A percentile compares a stretch with the other conserved stretches of the same genome.
Conservation (phyloP, 1,140 invertebrate species). For the Cyphomyrmex costatus region DNA sequence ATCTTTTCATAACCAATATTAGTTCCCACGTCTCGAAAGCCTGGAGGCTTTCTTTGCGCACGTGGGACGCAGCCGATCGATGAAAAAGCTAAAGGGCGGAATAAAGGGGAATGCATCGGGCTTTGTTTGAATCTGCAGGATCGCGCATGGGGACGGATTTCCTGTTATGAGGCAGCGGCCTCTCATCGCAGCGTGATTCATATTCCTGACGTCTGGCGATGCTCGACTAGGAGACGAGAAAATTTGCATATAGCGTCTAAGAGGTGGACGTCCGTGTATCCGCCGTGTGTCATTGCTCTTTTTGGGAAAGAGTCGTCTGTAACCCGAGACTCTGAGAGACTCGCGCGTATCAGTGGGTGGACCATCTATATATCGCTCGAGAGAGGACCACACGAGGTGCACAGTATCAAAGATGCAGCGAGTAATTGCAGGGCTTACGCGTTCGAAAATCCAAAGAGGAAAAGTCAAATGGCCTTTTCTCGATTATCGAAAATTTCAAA, state of each 20-base stretch:
- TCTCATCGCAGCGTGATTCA: conserved; percentile 68
- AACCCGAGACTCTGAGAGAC: conserved; percentile 56
- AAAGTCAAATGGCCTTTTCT: background rate
- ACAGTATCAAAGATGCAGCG: background rate
- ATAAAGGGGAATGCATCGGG: conserved; percentile 32
- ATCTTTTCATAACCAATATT: background rate
- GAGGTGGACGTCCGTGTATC: conserved; percentile 35
- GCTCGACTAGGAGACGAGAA: conserved; percentile 46
- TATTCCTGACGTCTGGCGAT: conserved; percentile 29
- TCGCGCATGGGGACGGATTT: conserved; percentile 63
- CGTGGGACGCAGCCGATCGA: conserved; percentile 29
- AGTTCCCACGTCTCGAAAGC: conserved; percentile 29
- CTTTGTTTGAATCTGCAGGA: conserved; percentile 49
- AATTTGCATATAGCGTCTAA: conserved; percentile 72
- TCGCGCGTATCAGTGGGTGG: conserved; percentile 48
- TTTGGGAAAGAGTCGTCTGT: conserved; percentile 53
- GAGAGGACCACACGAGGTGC: conserved; percentile 9
- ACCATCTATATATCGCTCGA: conserved; percentile 12
- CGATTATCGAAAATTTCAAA: background rate
- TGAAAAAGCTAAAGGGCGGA: conserved; percentile 9
- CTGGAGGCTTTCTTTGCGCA: conserved; percentile 20
- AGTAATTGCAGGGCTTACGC: background rate
- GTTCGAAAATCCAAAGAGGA: background rate
- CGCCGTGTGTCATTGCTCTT: conserved; percentile 22
- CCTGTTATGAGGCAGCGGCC: conserved; percentile 70